Evolutionary conservation across 1,140 invertebrate genomes (phyloP).

Genomic region (Drosophila neocordata): DNA sequence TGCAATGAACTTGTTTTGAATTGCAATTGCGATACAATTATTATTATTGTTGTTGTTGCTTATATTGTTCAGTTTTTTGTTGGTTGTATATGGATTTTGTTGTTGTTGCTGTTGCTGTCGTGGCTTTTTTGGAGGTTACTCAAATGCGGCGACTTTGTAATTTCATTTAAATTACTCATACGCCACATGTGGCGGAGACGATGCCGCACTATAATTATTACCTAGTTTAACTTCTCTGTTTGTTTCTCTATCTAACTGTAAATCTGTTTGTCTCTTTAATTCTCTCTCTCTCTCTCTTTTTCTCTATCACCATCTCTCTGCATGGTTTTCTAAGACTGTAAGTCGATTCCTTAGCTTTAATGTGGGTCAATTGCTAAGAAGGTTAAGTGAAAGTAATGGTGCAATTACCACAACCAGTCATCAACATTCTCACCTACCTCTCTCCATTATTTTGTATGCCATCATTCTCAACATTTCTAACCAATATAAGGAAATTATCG

Average conservation of each 20-base stretch:
- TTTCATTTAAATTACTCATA: conserved; percentile 77
- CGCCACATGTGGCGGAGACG: conserved; percentile 36
- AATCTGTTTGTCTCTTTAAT: conserved; percentile 1
- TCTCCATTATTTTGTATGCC: not conserved
- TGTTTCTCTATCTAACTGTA: not conserved
- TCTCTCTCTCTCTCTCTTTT: conserved; percentile 12
- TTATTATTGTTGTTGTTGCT: conserved; percentile 29
- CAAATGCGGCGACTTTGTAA: conserved; percentile 69
- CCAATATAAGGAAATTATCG: conserved; percentile 48
- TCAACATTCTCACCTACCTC: not conserved
- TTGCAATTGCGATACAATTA: conserved; percentile 54
- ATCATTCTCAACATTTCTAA: not conserved
- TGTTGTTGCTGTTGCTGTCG: not conserved
- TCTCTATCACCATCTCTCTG: not conserved
- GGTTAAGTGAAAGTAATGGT: conserved; percentile 60
- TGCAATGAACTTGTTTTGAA: conserved; percentile 76
- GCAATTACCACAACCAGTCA: conserved; percentile 37
- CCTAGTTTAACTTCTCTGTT: conserved; percentile 16
- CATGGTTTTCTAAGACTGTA: conserved; percentile 2
- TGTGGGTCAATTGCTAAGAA: conserved; percentile 68
- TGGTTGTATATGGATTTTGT: not conserved
- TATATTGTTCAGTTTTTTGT: conserved; percentile 6
- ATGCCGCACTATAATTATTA: conserved; percentile 45
- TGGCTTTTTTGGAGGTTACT: conserved; percentile 65
- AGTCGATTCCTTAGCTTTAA: conserved; percentile 61